Percentiles rank a stretch among this genome's conserved stretches.
phyloP scores from a whole-genome alignment of 2,113 vertebrate species.

The Corythoichthys haematopterus region DNA sequence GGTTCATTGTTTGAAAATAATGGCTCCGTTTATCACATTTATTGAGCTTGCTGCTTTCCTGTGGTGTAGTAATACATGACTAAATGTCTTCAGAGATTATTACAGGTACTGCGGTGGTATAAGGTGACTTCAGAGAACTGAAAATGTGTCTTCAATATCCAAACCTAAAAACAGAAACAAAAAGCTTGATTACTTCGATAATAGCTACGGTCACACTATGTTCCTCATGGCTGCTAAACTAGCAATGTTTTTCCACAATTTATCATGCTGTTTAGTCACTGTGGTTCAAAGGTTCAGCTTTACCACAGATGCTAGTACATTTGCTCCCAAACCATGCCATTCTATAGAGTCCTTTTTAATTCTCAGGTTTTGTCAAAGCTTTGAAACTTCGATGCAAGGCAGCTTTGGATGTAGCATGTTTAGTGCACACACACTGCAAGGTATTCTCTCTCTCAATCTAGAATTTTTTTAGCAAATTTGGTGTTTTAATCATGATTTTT shows the following conservation, averaged over 20 bases:
- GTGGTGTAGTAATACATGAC: background rate
- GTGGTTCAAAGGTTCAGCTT: too few relatives aligned
- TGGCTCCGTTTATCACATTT: background rate
- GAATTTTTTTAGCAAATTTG: too few relatives aligned
- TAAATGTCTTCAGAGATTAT: background rate
- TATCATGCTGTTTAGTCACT: too few relatives aligned
- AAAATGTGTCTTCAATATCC: background rate
- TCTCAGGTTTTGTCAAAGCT: too few relatives aligned
- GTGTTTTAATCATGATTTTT: too few relatives aligned
- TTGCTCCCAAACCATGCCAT: too few relatives aligned
- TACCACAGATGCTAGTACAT: too few relatives aligned
- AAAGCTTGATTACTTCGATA: background rate
- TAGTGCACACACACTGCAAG: too few relatives aligned
- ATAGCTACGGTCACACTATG: background rate
- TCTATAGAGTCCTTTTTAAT: too few relatives aligned
- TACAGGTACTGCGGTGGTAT: background rate
- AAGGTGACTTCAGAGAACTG: background rate
- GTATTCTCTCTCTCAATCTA: too few relatives aligned
- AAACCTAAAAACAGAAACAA: constrained; percentile 7
- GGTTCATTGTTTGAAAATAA: background rate
- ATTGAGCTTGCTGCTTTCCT: background rate
- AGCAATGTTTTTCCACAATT: background rate
- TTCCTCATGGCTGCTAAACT: background rate
- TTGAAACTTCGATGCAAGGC: too few relatives aligned
- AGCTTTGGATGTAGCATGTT: too few relatives aligned